Conservation (phyloP, 2,888 invertebrate genomes). For the Ochropleura plecta region DNA sequence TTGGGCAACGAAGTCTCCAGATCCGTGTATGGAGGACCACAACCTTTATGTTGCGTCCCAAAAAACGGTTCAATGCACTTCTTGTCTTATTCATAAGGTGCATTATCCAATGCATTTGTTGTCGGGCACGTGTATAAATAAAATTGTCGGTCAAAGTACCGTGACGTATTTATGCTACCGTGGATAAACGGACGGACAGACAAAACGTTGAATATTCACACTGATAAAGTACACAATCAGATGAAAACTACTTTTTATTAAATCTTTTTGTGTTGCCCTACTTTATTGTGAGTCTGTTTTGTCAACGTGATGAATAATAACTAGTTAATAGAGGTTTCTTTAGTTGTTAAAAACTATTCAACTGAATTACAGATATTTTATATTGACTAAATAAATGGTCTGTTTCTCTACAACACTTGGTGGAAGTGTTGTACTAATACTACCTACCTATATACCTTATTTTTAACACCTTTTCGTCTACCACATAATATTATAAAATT, state of each 20-base stretch:
- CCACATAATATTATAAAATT: no score
- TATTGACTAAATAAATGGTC: no score
- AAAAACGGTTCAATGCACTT: constrained; percentile 23
- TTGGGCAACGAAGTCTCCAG: constrained; percentile 82
- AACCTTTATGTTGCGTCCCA: constrained; percentile 42
- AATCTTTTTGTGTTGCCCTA: constrained; percentile 51
- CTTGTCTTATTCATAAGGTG: constrained; percentile 18
- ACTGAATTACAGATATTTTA: background rate
- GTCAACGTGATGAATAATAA: constrained; percentile 61
- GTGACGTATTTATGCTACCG: constrained; percentile 86
- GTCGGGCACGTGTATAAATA: constrained; percentile 42
- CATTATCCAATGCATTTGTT: constrained; percentile 39
- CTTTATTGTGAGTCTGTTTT: constrained; percentile 43
- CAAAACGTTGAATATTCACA: constrained; percentile 80
- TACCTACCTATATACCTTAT: no score
- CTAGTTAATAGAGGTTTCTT: constrained; percentile 40
- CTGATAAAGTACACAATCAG: constrained; percentile 78
- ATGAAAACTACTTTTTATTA: constrained; percentile 63
- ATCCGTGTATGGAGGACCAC: constrained; percentile 75
- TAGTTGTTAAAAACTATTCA: background rate
- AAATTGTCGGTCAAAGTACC: constrained; percentile 73
- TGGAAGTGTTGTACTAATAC: background rate
- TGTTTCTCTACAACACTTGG: background rate
- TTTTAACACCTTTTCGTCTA: no score
- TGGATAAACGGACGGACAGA: constrained; percentile 85